Conservation (phyloP, 1,140 invertebrate genomes). For the Drosophila dunni region DNA sequence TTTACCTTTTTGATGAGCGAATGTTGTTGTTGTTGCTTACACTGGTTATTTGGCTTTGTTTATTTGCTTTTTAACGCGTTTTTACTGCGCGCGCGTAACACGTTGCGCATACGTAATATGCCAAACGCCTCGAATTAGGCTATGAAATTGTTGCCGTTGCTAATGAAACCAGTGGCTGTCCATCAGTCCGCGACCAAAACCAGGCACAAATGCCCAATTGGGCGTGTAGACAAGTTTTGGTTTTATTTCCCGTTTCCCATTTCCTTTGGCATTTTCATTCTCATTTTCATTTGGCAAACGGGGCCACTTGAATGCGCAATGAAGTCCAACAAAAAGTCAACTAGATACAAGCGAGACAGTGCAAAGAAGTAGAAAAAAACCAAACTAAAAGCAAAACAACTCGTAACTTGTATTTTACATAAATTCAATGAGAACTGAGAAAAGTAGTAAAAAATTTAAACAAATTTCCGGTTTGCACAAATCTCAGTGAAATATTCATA, state of each 20-base stretch:
- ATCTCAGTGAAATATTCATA: conserved; percentile 60
- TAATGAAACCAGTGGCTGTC: conserved; percentile 57
- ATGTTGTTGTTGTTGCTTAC: conserved; percentile 14
- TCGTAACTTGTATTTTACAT: conserved; percentile 56
- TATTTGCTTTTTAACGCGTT: conserved; percentile 60
- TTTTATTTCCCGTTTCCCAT: conserved; percentile 54
- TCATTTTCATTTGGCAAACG: conserved; percentile 71
- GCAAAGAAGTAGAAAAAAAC: not conserved
- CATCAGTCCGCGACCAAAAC: conserved; percentile 42
- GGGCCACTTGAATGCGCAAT: conserved; percentile 80
- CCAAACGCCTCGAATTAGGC: conserved; percentile 57
- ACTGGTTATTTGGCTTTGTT: conserved; percentile 4
- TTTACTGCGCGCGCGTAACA: conserved; percentile 61
- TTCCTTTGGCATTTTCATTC: conserved; percentile 56
- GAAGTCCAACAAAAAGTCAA: conserved; percentile 38
- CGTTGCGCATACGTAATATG: conserved; percentile 69
- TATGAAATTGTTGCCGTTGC: conserved; percentile 53
- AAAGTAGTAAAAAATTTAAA: conserved; percentile 34
- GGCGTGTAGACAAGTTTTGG: conserved; percentile 60
- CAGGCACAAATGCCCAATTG: conserved; percentile 68
- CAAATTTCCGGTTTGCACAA: conserved; percentile 50
- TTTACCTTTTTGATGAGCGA: conserved; percentile 42
- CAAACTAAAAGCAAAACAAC: conserved; percentile 20
- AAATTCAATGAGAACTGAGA: conserved; percentile 51
- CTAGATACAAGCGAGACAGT: not conserved